Conservation (phyloP, 2,113 vertebrate species). For the Neolamprologus longior region DNA sequence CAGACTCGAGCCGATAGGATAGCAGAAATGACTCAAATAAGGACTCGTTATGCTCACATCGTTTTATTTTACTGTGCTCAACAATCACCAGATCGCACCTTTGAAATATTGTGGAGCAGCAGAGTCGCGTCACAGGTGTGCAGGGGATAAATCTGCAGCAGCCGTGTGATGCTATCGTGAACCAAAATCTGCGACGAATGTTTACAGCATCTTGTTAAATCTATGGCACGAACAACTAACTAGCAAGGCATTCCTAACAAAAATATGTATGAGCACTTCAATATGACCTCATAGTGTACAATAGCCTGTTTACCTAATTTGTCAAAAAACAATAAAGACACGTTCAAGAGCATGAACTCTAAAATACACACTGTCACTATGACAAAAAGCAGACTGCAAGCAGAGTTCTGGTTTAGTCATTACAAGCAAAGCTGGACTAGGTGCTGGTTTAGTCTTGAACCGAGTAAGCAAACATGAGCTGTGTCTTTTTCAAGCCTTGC, state of each 20-base stretch:
- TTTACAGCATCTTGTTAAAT: neutral
- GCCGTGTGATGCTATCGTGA: fast-evolving
- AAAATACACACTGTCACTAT: neutral
- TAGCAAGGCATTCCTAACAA: neutral
- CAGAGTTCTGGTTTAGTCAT: neutral
- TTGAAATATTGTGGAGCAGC: neutral
- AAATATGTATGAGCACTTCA: fast-evolving
- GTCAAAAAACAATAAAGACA: neutral
- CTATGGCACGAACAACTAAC: neutral
- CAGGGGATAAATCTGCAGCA: neutral
- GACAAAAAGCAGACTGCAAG: neutral
- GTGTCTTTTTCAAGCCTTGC: neutral
- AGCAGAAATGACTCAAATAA: neutral
- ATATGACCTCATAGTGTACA: neutral
- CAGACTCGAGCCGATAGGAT: neutral
- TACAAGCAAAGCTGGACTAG: too few species aligned
- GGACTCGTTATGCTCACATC: neutral
- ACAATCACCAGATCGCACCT: neutral
- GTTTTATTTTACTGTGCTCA: neutral
- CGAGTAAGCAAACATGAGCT: neutral
- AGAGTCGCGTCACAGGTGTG: neutral
- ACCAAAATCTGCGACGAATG: neutral
- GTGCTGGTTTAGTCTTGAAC: neutral
- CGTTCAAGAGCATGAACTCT: neutral
- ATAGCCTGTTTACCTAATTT: neutral